Conservation (phyloP, 2,113 vertebrate genomes). For the Campylomormyrus tamandua region DNA sequence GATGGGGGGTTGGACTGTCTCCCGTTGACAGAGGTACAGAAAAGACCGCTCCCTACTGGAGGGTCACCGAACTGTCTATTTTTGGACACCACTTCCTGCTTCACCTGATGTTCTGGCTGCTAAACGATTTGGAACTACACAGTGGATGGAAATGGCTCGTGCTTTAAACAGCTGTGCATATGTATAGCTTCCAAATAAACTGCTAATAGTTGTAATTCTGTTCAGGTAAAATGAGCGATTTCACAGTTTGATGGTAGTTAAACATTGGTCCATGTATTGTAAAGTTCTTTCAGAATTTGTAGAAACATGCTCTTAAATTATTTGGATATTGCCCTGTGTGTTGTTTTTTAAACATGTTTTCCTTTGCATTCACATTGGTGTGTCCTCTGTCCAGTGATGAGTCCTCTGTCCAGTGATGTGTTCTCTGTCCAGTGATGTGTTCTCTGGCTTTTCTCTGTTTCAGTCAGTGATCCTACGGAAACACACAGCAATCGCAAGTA, state of each 20-base stretch:
- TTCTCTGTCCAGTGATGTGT: too few relatives aligned
- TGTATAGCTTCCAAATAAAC: not conserved
- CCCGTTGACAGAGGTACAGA: not conserved
- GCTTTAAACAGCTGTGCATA: not conserved
- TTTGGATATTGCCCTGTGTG: not conserved
- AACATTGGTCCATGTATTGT: not conserved
- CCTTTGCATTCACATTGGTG: not conserved
- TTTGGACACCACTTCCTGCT: not conserved
- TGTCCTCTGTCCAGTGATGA: too few relatives aligned
- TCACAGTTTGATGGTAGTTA: not conserved
- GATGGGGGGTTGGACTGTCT: not conserved
- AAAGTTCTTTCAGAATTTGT: not conserved
- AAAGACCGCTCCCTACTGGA: not conserved
- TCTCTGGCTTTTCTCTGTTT: not conserved
- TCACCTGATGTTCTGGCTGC: not conserved
- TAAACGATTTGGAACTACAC: not conserved
- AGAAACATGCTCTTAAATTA: not conserved
- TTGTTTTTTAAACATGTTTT: not conserved
- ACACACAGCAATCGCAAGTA: constrained; percentile 37
- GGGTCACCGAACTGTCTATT: not conserved
- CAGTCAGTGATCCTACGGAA: not conserved
- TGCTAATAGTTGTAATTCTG: not conserved
- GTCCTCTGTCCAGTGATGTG: not conserved
- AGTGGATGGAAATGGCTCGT: not conserved
- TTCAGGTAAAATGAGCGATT: not conserved